phyloP scores from a whole-genome alignment of 2,888 invertebrate genomes.

The Dioctria linearis region DNA sequence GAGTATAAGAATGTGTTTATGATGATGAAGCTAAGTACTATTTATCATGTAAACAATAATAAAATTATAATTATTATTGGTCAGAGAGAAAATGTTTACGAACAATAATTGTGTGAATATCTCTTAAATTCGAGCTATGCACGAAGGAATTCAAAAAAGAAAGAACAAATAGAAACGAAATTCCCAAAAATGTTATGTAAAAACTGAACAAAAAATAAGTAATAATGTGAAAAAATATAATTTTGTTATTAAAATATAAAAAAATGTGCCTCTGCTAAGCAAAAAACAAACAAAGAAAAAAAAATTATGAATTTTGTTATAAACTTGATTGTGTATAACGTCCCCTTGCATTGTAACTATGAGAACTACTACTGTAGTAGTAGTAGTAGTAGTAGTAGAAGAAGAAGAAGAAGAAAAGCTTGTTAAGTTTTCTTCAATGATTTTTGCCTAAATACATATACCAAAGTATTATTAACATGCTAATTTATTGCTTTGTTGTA shows the following conservation, averaged over 20 bases:
- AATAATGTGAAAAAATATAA: background rate
- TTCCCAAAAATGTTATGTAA: conserved; percentile 6
- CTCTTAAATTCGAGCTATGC: conserved; percentile 37
- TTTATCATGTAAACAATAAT: no score
- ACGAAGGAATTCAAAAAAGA: conserved; percentile 23
- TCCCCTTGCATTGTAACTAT: background rate
- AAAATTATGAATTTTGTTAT: conserved; percentile 27
- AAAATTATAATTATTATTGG: conserved; percentile 20
- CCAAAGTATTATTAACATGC: background rate
- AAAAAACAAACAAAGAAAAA: conserved; percentile 31
- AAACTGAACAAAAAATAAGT: background rate
- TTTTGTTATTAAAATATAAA: conserved; percentile 32
- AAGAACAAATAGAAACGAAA: conserved; percentile 6
- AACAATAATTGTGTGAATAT: background rate
- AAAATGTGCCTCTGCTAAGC: conserved; percentile 57
- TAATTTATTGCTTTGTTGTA: conserved; percentile 36
- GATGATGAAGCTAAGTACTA: no score
- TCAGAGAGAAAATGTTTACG: background rate
- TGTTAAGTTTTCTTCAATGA: conserved; percentile 34
- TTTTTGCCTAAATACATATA: background rate
- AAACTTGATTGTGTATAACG: background rate
- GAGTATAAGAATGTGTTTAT: no score
- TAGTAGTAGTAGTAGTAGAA: background rate
- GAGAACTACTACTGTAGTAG: conserved; percentile 20
- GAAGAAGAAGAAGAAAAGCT: background rate